Percentiles rank a stretch among this genome's conserved stretches.
Evolutionary conservation across 2,113 vertebrate genomes (phyloP).

Genomic region (Podarcis muralis): DNA sequence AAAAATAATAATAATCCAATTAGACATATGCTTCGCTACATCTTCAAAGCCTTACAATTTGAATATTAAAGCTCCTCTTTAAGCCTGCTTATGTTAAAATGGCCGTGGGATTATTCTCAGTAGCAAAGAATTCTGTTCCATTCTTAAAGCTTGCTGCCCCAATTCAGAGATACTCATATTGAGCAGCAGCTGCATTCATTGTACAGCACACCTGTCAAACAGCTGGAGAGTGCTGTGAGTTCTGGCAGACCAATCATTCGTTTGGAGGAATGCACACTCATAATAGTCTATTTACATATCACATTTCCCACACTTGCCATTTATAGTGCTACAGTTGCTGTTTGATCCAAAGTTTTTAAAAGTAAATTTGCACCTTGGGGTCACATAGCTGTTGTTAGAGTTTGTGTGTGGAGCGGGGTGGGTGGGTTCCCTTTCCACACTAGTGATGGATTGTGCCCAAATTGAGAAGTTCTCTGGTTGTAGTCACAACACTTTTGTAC

Average conservation of each 20-base stretch:
- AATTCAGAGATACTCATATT: not conserved
- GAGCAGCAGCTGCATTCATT: not conserved
- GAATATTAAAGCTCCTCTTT: conserved; percentile 59
- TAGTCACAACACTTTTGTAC: no score
- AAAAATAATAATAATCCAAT: conserved; percentile 60
- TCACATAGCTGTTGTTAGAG: no score
- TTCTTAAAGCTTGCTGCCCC: conserved; percentile 50
- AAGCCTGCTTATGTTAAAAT: conserved; percentile 45
- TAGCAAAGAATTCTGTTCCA: conserved; percentile 38
- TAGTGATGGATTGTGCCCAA: no score
- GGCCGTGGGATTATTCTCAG: conserved; percentile 34
- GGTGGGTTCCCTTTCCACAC: no score
- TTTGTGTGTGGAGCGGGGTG: no score
- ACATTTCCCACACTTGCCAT: no score
- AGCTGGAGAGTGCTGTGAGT: not conserved
- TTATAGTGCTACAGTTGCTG: no score
- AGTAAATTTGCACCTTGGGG: no score
- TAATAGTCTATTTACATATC: no score
- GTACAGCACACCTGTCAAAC: not conserved
- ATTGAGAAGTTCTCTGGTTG: no score
- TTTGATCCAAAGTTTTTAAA: no score
- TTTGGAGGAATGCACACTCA: not conserved
- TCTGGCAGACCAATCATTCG: not conserved
- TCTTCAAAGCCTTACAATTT: conserved; percentile 37
- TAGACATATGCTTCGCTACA: conserved; percentile 59